phyloP scores from a whole-genome alignment of 2,113 vertebrate species.

The Geococcyx californianus region DNA sequence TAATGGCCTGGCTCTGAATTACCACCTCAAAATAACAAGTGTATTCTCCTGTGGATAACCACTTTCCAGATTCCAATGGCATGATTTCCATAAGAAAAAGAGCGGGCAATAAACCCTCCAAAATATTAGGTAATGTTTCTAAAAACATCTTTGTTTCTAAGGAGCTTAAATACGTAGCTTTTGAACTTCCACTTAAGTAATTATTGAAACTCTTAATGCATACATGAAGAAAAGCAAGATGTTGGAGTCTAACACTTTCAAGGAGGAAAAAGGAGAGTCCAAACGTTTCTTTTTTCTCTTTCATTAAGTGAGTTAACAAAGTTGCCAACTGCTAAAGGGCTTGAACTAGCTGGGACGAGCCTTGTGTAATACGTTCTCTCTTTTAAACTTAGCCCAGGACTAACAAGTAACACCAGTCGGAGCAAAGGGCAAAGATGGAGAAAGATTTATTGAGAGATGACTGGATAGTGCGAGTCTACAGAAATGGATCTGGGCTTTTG shows the following conservation, averaged over 20 bases:
- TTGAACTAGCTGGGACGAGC: not conserved
- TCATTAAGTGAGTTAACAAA: not conserved
- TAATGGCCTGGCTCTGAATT: not conserved
- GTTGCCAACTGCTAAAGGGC: not conserved
- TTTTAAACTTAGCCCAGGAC: not conserved
- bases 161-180: not conserved
- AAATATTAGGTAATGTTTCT: not conserved
- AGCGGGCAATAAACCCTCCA: not conserved
- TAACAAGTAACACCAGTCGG: conserved; percentile 4
- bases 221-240: not conserved
- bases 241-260: not conserved
- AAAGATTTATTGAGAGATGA: not conserved
- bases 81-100: not conserved
- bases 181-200: not conserved
- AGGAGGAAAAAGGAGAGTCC: not conserved
- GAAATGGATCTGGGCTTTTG: conserved; percentile 9
- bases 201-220: not conserved
- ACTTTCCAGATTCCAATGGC: not conserved
- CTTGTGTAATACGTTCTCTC: not conserved
- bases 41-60: not conserved
- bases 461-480: not conserved
- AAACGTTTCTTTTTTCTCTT: not conserved
- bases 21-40: not conserved
- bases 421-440: not conserved
- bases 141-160: not conserved